Evolutionary conservation across 2,113 vertebrate genomes (phyloP).

Genomic region (Pipra filicauda): DNA sequence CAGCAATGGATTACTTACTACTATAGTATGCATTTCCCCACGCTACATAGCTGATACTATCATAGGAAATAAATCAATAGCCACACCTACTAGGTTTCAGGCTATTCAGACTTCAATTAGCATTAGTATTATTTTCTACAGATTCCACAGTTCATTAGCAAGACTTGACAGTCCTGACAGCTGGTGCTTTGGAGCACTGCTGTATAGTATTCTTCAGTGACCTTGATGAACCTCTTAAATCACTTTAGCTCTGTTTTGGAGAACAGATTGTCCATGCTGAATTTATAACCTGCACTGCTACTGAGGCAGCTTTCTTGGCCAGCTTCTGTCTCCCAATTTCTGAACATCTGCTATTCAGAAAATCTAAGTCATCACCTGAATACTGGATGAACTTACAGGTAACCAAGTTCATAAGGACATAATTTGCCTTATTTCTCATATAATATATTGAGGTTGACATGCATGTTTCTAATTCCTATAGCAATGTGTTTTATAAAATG

Average conservation of each 20-base stretch:
- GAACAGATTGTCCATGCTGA: slow-evolving; percentile 48
- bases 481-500: neutral
- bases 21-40: neutral
- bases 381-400: neutral
- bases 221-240: slow-evolving; percentile 54
- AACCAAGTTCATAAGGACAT: neutral
- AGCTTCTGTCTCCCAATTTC: slow-evolving; percentile 2
- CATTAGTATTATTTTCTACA: slow-evolving; percentile 21
- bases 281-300: slow-evolving; percentile 48
- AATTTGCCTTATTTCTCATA: neutral
- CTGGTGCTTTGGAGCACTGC: slow-evolving; percentile 34
- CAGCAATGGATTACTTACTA: neutral
- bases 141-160: slow-evolving; percentile 35
- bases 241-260: slow-evolving; percentile 49
- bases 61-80: neutral
- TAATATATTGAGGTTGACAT: neutral
- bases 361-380: slow-evolving; percentile 1
- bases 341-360: slow-evolving; percentile 45
- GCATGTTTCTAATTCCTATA: neutral
- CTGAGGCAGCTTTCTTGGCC: slow-evolving; percentile 22
- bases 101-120: slow-evolving; percentile 16
- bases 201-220: slow-evolving; percentile 18
- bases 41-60: neutral
- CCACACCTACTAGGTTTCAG: neutral
- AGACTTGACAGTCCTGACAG: slow-evolving; percentile 33